A percentile compares a stretch with the other conserved stretches of the same genome.
phyloP scores from a whole-genome alignment of 2,113 vertebrate genomes.

The Ptilonorhynchus violaceus region DNA sequence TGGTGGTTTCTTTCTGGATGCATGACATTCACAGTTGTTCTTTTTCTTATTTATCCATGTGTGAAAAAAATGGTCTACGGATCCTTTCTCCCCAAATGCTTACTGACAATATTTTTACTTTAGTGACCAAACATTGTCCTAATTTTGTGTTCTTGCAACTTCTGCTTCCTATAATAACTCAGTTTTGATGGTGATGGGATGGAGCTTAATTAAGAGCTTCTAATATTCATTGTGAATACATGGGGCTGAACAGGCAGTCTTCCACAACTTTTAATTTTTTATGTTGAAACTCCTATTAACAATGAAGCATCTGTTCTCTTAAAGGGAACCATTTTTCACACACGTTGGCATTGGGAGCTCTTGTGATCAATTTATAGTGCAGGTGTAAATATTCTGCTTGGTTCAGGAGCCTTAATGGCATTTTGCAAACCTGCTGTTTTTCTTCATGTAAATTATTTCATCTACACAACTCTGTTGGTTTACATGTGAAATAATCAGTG shows the following conservation, averaged over 20 bases:
- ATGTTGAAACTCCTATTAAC: slow-evolving; percentile 34
- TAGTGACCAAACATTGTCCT: neutral
- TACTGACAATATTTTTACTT: neutral
- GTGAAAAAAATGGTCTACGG: neutral
- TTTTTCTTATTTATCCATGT: neutral
- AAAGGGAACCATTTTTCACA: slow-evolving; percentile 24
- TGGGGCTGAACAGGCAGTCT: slow-evolving; percentile 1
- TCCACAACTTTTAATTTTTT: slow-evolving; percentile 50
- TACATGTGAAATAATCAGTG: slow-evolving; percentile 7
- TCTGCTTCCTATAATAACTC: neutral
- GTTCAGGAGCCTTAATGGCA: neutral
- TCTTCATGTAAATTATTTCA: slow-evolving; percentile 28
- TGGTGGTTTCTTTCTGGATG: neutral
- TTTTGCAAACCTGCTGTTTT: slow-evolving; percentile 14
- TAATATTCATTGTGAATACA: slow-evolving; percentile 31
- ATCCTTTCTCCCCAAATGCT: neutral
- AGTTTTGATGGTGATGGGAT: neutral
- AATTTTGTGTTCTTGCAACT: neutral
- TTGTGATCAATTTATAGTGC: neutral
- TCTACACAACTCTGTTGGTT: slow-evolving; percentile 11
- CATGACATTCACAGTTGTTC: neutral
- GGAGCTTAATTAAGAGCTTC: slow-evolving; percentile 28
- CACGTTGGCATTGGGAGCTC: neutral
- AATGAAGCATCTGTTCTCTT: slow-evolving; percentile 62
- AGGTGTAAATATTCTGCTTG: neutral